A percentile compares a stretch with the other conserved stretches of the same genome.
Evolutionary conservation across 2,113 vertebrate species (phyloP).

Genomic region (Entomyzon cyanotis): DNA sequence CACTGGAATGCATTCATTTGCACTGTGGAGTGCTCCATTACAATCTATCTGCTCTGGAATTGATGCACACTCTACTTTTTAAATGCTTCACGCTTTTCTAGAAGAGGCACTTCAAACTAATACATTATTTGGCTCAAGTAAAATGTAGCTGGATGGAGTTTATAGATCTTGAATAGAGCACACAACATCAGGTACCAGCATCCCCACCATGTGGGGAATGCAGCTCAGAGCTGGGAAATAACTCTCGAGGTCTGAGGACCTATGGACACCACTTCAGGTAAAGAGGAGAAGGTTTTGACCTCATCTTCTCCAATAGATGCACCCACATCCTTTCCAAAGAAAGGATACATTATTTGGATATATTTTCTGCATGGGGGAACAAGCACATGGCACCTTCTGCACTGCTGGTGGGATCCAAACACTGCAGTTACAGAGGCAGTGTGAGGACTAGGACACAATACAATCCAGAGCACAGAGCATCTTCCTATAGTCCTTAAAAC

Average conservation of each 20-base stretch:
- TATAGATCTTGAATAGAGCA: neutral
- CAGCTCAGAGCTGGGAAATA: neutral
- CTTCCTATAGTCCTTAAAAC: neutral
- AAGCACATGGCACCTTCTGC: neutral
- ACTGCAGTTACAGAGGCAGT: neutral
- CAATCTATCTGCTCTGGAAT: neutral
- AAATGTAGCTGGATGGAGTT: neutral
- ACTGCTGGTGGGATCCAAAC: neutral
- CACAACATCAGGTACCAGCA: fast-evolving
- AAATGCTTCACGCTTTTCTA: neutral
- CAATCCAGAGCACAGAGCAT: neutral
- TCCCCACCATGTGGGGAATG: neutral
- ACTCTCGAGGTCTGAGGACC: neutral
- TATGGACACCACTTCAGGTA: neutral
- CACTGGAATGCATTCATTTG: neutral
- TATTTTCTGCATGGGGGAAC: neutral
- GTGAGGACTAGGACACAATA: neutral
- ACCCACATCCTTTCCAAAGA: neutral
- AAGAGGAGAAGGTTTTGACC: neutral
- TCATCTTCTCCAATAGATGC: neutral
- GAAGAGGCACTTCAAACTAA: neutral
- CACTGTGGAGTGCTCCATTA: neutral
- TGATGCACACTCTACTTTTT: neutral
- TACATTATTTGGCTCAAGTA: neutral
- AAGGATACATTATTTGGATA: neutral